Evolutionary conservation across 2,888 invertebrate species (phyloP).

Genomic region (Byasa hedistus): DNA sequence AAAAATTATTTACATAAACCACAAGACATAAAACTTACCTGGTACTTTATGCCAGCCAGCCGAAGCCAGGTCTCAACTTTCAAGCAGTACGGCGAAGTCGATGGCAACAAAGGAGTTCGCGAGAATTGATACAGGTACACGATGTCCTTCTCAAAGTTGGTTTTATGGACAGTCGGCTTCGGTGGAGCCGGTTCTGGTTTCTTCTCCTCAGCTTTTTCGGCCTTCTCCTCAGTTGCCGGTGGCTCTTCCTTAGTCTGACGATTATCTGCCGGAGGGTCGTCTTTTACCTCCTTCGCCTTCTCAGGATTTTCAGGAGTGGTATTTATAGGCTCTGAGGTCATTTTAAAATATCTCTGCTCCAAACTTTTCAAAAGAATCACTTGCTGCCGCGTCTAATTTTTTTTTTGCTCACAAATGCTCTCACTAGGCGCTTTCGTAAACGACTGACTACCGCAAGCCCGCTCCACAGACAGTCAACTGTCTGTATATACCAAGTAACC

Average conservation of each 20-base stretch:
- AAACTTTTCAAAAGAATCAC: conserved; percentile 21
- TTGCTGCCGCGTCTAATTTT: conserved; percentile 37
- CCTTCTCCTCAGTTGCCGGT: conserved; percentile 71
- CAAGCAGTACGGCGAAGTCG: conserved; percentile 94
- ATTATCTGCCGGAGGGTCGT: conserved; percentile 75
- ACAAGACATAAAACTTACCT: conserved; percentile 82
- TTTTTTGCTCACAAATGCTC: conserved; percentile 39
- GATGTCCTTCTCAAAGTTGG: conserved; percentile 93
- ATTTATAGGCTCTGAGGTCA: conserved; percentile 89
- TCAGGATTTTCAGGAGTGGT: conserved; percentile 83
- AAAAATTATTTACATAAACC: neutral
- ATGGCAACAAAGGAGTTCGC: conserved; percentile 92
- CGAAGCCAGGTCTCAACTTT: conserved; percentile 98
- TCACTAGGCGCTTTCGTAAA: conserved; percentile 38
- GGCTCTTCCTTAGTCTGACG: conserved; percentile 68
- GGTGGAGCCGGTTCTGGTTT: conserved; percentile 84
- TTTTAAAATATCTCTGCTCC: conserved; percentile 51
- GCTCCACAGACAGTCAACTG: conserved; percentile 44
- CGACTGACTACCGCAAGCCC: conserved; percentile 38
- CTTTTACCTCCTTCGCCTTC: conserved; percentile 81
- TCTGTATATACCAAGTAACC: conserved; percentile 45
- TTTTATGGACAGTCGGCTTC: conserved; percentile 91
- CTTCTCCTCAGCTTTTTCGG: conserved; percentile 74
- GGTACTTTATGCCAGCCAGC: conserved; percentile 94
- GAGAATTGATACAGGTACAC: conserved; percentile 97